phyloP scores from a whole-genome alignment of 2,888 invertebrate genomes.

The Sicus ferrugineus region DNA sequence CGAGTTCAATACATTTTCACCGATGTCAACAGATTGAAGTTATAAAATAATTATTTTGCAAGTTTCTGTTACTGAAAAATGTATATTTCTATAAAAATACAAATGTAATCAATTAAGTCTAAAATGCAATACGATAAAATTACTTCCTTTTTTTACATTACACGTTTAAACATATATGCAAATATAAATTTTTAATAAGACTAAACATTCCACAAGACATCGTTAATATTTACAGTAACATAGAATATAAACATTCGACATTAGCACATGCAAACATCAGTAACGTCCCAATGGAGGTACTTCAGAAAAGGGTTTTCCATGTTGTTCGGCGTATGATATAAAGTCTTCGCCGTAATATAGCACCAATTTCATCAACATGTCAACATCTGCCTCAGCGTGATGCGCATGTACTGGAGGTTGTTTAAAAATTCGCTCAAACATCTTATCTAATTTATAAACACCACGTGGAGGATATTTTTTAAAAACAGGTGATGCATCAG shows the following conservation, averaged over 20 bases:
- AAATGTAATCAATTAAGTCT: too few species aligned
- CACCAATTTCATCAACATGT: slow-evolving; percentile 71
- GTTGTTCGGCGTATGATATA: slow-evolving; percentile 65
- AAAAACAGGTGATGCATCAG: slow-evolving; percentile 1
- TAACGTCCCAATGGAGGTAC: slow-evolving; percentile 37
- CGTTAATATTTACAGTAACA: background rate
- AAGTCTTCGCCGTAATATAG: slow-evolving; percentile 69
- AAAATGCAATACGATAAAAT: too few species aligned
- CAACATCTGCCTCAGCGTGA: slow-evolving; percentile 75
- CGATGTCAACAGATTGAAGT: too few species aligned
- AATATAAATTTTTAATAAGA: background rate
- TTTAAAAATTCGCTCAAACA: slow-evolving; percentile 69
- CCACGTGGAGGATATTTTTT: slow-evolving; percentile 53
- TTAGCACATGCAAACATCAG: background rate
- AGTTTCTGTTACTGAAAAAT: too few species aligned
- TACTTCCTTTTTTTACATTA: too few species aligned
- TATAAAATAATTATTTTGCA: too few species aligned
- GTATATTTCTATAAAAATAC: too few species aligned
- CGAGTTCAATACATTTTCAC: too few species aligned
- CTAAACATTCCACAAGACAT: background rate
- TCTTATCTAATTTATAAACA: slow-evolving; percentile 66
- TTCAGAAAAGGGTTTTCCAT: slow-evolving; percentile 51
- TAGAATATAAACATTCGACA: background rate
- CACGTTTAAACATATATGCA: background rate
- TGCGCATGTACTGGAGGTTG: slow-evolving; percentile 66